These are phyloP conservation scores for Pandion haliaetus DNA, from an alignment of 2,113 vertebrate genomes.

Conservation along the genomic window DNA sequence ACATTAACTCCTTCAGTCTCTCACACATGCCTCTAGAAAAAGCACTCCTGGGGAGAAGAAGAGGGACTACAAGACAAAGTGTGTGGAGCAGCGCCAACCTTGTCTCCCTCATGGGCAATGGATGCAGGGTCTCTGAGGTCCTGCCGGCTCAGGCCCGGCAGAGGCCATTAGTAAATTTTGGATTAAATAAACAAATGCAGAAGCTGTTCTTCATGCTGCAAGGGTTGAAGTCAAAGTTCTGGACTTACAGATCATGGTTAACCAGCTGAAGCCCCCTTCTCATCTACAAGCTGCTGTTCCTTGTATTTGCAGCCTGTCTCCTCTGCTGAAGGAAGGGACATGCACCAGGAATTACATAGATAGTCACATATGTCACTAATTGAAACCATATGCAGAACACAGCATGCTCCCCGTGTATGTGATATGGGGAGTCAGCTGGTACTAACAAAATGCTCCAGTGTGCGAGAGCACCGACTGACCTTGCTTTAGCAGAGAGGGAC, in stretches of 20 bases:
- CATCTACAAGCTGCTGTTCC: not conserved
- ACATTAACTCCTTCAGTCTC: no score
- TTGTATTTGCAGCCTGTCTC: not conserved
- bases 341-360: not conserved
- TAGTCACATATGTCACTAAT: not conserved
- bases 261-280: not conserved
- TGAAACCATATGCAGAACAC: not conserved
- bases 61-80: not conserved
- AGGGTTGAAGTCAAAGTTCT: not conserved
- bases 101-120: not conserved
- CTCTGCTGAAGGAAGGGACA: not conserved
- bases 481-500: not conserved
- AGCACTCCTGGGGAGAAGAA: not conserved
- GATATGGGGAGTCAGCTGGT: not conserved
- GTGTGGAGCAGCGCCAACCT: not conserved
- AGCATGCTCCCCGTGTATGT: not conserved
- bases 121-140: not conserved
- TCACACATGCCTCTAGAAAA: not conserved
- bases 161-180: not conserved
- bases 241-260: accelerated
- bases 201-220: not conserved
- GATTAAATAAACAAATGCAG: not conserved
- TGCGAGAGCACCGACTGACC: not conserved
- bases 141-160: not conserved
- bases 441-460: not conserved